These are phyloP conservation scores for Agelastica alni DNA, from an alignment of 2,888 invertebrate species.

Conservation along the genomic window DNA sequence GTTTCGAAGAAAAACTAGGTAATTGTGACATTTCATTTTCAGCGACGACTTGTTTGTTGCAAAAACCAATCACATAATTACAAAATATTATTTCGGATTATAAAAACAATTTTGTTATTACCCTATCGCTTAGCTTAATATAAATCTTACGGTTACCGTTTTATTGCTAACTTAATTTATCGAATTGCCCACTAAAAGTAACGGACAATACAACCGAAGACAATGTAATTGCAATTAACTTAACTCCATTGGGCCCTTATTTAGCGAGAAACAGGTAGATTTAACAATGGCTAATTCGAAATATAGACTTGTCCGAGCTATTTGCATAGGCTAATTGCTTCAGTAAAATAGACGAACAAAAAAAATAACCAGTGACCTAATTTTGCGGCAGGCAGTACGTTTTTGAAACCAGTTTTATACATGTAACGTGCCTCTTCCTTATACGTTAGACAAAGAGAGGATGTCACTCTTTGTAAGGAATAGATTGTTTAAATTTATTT, in stretches of 20 bases:
- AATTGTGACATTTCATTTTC: no score
- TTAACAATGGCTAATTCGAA: slow-evolving; percentile 23
- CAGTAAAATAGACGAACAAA: slow-evolving; percentile 18
- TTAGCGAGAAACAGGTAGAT: not conserved
- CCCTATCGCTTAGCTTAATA: not conserved
- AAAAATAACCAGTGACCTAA: slow-evolving; percentile 33
- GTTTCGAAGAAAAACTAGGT: no score
- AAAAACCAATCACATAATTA: no score
- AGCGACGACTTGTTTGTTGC: no score
- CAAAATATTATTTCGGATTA: no score
- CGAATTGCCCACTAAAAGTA: slow-evolving; percentile 17
- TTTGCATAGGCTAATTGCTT: slow-evolving; percentile 34
- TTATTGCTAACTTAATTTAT: slow-evolving; percentile 16
- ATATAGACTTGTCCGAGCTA: slow-evolving; percentile 31
- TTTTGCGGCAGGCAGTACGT: slow-evolving; percentile 17
- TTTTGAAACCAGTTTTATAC: not conserved
- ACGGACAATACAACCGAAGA: slow-evolving; percentile 17
- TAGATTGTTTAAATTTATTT: slow-evolving; percentile 19
- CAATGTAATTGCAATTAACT: slow-evolving; percentile 18
- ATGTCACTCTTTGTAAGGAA: slow-evolving; percentile 20
- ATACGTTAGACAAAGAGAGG: slow-evolving; percentile 23
- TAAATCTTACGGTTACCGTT: not conserved
- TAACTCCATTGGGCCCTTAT: not conserved
- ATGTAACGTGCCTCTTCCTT: slow-evolving; percentile 19
- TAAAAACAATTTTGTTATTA: no score